Base-by-base conservation (phyloP, 2,797 vertebrate species). In the Heteromormyrus szaboi region DNA sequence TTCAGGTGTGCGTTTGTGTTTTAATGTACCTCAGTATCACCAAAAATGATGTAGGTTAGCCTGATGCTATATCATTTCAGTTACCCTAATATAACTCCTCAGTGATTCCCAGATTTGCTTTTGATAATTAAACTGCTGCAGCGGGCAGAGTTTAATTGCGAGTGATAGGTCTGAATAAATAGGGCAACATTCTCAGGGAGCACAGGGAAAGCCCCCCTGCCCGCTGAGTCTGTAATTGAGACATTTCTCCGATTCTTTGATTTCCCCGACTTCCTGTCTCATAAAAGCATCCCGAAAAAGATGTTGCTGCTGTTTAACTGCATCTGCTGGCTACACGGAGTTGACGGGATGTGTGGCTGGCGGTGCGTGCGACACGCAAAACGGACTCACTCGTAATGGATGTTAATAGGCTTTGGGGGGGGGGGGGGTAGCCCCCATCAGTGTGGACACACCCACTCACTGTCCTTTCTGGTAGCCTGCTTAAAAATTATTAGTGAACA, bases 381-480 rank as follows among this genome's bases (percentile, higher is more conserved):
- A n/a, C 11, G 93, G 93, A 91, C 91, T 88, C 85, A 87, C 89
- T 90, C 92, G 88, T 89, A 94, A 94, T 91, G 90, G 92, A 89
- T 94, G 91, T 94, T 96, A 96, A 96, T 96, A 96, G 96, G 94
- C 95, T 96, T 88, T 92, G 95, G 96, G 96, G 96, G 54, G 53
- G 53, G 14, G 19, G 96, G 96, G 94, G 96, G 91, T 98, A 97
- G 99, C 98, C 98, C 98, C 97, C 95, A 96, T 95, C 96, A 96
- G 96, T 97, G 93, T 95, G 97, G 96, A 96, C 95, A 96, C 96
- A 96, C 97, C 97, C 97, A 96, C 96, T 93, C 92, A 95, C 96
- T 94, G 25, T 54, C 85, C 53, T 41, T 59, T 86, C 17, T 41
- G 50, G 85, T 54, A 54, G 48, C 95, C 90, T 95, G 95, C 96